phyloP scores from a whole-genome alignment of 2,888 invertebrate species.

The Andrena bicolor region DNA sequence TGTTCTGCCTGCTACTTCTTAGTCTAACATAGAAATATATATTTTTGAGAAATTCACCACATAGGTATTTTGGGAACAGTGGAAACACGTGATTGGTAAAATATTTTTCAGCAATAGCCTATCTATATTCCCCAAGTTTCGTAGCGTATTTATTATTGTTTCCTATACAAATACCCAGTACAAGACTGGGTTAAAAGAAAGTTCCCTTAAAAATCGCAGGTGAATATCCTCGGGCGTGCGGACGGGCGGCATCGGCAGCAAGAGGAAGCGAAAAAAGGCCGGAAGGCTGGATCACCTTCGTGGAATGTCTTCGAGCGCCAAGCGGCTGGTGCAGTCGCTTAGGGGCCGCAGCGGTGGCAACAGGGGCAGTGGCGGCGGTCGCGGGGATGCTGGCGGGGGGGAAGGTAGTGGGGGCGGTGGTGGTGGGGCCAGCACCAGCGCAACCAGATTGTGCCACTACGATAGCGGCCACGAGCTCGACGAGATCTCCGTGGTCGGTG shows the following conservation, averaged over 20 bases:
- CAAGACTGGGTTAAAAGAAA: not conserved
- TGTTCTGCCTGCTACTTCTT: too few species aligned
- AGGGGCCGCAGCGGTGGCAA: constrained; percentile 81
- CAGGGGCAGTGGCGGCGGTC: constrained; percentile 75
- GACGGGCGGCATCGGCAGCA: constrained; percentile 44
- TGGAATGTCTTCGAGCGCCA: constrained; percentile 85
- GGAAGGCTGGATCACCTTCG: constrained; percentile 84
- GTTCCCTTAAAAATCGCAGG: constrained; percentile 30
- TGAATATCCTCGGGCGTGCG: constrained; percentile 54
- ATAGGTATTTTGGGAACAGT: too few species aligned
- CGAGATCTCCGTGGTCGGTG: constrained; percentile 86
- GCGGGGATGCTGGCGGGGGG: constrained; percentile 71
- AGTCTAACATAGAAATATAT: too few species aligned
- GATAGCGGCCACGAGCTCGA: constrained; percentile 85
- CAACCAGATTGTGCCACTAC: constrained; percentile 82
- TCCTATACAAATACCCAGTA: too few species aligned
- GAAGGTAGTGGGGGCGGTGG: constrained; percentile 77
- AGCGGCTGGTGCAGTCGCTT: constrained; percentile 85
- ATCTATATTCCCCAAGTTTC: too few species aligned
- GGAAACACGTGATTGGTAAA: too few species aligned
- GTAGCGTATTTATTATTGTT: too few species aligned
- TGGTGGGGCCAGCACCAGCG: constrained; percentile 81
- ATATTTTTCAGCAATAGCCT: too few species aligned
- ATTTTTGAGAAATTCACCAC: too few species aligned
- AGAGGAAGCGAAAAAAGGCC: constrained; percentile 65